Percentiles rank a stretch among this genome's conserved stretches.
Evolutionary conservation across 2,888 invertebrate genomes (phyloP).

Genomic region (Thalpophila matura): DNA sequence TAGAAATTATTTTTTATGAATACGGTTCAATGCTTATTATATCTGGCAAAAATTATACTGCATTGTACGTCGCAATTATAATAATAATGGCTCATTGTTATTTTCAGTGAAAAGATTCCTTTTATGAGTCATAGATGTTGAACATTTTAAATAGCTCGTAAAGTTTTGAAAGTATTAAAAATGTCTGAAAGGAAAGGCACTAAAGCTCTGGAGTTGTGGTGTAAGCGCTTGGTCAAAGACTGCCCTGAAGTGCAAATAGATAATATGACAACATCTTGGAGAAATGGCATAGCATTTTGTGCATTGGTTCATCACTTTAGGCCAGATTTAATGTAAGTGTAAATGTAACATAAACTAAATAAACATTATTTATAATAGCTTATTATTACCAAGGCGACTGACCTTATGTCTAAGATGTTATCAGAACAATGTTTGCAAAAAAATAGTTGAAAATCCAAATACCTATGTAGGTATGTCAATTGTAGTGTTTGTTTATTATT

Average conservation of each 20-base stretch:
- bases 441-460: background rate
- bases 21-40: constrained; percentile 36
- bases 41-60: constrained; percentile 27
- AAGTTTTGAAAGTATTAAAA: constrained; percentile 64
- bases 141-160: constrained; percentile 50
- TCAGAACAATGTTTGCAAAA: too few relatives aligned
- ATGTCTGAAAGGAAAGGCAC: constrained; percentile 97
- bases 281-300: constrained; percentile 98
- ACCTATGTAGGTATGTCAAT: background rate
- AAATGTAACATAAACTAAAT: background rate
- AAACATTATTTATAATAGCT: too few relatives aligned
- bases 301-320: constrained; percentile 98
- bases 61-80: constrained; percentile 13
- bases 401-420: too few relatives aligned
- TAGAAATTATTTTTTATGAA: constrained; percentile 46
- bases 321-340: constrained; percentile 98
- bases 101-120: constrained; percentile 50
- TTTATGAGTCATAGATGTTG: constrained; percentile 65
- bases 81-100: constrained; percentile 39
- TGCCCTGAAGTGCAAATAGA: constrained; percentile 97
- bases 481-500: constrained; percentile 74
- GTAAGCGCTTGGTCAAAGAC: constrained; percentile 96
- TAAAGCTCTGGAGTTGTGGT: constrained; percentile 98
- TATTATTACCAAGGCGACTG: too few relatives aligned
- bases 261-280: constrained; percentile 99